Evolutionary conservation across 1,140 invertebrate genomes (phyloP), one percentile per base, ranked within the genome.

Genomic region (Caerostris extrusa): DNA sequence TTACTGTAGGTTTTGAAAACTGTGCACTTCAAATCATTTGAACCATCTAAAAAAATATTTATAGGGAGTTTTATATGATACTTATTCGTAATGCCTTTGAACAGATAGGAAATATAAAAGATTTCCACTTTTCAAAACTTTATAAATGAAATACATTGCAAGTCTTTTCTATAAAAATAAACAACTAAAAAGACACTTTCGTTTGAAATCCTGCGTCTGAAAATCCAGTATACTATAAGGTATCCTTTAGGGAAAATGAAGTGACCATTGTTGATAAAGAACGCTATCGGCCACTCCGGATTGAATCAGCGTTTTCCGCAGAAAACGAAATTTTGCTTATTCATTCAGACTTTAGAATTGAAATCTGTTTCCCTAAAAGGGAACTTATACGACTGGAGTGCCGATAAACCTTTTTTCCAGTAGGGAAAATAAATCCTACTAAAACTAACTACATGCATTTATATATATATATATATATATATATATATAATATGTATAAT

Each of bases 201-300:
- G 71, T 50, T 77, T 77, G 34, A 53, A 77, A 64, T 53, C 12
- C 71, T 12, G 19, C 4, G 8, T 77, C 34, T 12, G 34, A 77
- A 77, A 50, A 50, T 77, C 34, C 53, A 77, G 8, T 34, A 50
- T 77, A 77, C 34, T 77, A 19, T 19, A 56, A 19, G 82, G 14
- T n/a, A 56, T 56, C 55, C 82, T 83, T 83, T 58, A 10, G 55
- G 7, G n/a, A 58, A 56, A 83, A 83, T 56, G 82, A 83, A 83
- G 56, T 83, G 82, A 58, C 82, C 56, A 56, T 83, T 83, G 55
- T 55, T 83, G 82, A 83, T 83, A 83, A 83, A 83, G 56, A 19
- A 83, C 8, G 17, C 7, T 10, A 10, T 77, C 71, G 71, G 55
- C 56, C 82, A 57, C 55, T 56, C 6, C 56, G 82, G 57, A 83